Base-by-base conservation (phyloP, 2,888 invertebrate genomes). In the Nemapogon koenigi region DNA sequence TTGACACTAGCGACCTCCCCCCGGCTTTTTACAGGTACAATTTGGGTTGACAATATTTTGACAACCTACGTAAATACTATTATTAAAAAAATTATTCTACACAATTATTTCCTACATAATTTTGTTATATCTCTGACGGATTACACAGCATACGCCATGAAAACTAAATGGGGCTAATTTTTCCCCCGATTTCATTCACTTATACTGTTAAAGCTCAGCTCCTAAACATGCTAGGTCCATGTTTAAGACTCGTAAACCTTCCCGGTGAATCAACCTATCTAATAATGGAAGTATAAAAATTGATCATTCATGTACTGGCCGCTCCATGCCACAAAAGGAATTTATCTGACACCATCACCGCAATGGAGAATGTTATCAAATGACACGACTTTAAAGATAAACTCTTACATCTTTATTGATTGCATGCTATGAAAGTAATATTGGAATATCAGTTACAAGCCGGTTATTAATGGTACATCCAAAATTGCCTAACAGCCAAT, bases 381-480 rank as follows among this genome's bases (percentile, higher is more conserved):
- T 8, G 18, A 25, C 25, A 16, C 26, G 35, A 35, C 26, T 26
- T 14, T 11, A 10, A 13, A 10, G 26, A 22, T n/a, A 7, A 35
- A 2, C 3, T 11, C 16, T 18, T 8, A 57, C 52, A 48, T 58
- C 59, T 60, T 50, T 60, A 59, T 62, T 57, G 59, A 59, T 60
- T 53, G 53, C 48, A 46, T 44, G 44, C 51, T 43, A 51, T 49
- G 50, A 41, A 37, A 28, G 25, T 17, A 37, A 35, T 25, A 15
- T 16, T 16, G 8, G 13, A 13, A 18, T 28, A 17, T 37, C 14
- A 13, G 28, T 28, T 37, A 35, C 42, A 22, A 16, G 28, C 11
- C 3, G 40, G 62, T 45, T 55, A 63, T 54, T 57, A 58, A 64
- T 63, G 56, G 51, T 52, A 33, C 49, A 58, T 55, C 57, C 55